These are phyloP conservation scores for Gymnopithys bicolor DNA, from an alignment of 2,797 vertebrate species.

Conservation along the genomic window DNA sequence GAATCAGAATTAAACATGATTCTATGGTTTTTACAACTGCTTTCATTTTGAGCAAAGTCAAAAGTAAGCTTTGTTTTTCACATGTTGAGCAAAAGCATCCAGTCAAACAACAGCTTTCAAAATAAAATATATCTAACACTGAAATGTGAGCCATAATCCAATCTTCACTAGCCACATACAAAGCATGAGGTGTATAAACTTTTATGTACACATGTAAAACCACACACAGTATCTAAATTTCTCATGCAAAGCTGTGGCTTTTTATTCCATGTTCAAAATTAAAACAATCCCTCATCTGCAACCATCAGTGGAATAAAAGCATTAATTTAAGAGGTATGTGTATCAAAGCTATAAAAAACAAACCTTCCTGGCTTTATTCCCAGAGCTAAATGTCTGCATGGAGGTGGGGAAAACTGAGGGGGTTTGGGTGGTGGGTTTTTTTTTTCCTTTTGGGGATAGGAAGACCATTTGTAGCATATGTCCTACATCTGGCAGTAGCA, in stretches of 20 bases:
- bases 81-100: background rate
- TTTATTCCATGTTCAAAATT: background rate
- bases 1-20: background rate
- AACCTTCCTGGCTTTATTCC: background rate
- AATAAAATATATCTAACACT: background rate
- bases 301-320: background rate
- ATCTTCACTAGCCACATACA: background rate
- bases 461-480: slow-evolving; percentile 39
- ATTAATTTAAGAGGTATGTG: background rate
- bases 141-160: background rate
- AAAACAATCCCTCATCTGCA: slow-evolving; percentile 9
- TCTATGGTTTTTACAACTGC: background rate
- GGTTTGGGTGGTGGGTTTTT: background rate
- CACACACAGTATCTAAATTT: background rate
- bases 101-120: background rate
- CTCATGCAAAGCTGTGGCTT: background rate
- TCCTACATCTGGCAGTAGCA: slow-evolving; percentile 57
- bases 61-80: background rate
- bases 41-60: background rate
- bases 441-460: slow-evolving; percentile 29
- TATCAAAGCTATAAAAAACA: slow-evolving; percentile 10
- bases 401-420: background rate
- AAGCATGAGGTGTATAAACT: background rate
- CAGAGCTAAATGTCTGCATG: background rate
- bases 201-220: background rate